These are phyloP conservation scores for Drosophila oshimai DNA, from an alignment of 1,140 invertebrate species.

Conservation along the genomic window DNA sequence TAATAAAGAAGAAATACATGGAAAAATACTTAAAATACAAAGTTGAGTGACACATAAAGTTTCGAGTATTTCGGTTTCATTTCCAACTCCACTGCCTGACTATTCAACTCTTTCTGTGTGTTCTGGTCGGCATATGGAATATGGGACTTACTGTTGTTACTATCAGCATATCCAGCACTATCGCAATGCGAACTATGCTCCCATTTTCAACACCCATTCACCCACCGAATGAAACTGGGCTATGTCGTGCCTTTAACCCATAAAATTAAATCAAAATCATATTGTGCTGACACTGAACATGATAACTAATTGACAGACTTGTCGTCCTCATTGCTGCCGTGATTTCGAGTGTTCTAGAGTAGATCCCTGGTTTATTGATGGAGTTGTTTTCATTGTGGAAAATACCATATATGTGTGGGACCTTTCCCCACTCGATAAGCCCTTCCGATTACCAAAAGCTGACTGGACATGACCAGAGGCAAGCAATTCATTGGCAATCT, in stretches of 20 bases:
- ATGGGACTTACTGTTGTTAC: background rate
- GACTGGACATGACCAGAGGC: constrained; percentile 5
- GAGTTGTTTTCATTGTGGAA: constrained; percentile 35
- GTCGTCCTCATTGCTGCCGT: constrained; percentile 42
- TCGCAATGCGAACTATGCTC: background rate
- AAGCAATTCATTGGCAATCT: constrained; percentile 49
- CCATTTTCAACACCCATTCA: background rate
- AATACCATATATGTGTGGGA: background rate
- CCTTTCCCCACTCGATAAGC: constrained; percentile 44
- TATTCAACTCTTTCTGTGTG: constrained; percentile 24
- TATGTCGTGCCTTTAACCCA: constrained; percentile 28
- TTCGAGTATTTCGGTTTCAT: background rate
- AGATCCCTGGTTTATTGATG: constrained; percentile 40
- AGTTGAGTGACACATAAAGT: too few species aligned
- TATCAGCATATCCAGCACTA: background rate
- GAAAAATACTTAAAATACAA: too few species aligned
- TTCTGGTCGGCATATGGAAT: constrained; percentile 43
- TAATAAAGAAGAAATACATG: too few species aligned
- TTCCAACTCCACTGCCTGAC: constrained; percentile 1
- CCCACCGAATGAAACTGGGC: too few species aligned
- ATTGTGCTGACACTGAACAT: constrained; percentile 71
- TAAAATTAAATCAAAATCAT: constrained; percentile 76
- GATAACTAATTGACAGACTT: constrained; percentile 77
- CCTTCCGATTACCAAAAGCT: constrained; percentile 27
- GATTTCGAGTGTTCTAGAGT: constrained; percentile 30